These are phyloP conservation scores for Lordiphosa stackelbergi DNA, from an alignment of 1,140 invertebrate species.

Conservation along the genomic window DNA sequence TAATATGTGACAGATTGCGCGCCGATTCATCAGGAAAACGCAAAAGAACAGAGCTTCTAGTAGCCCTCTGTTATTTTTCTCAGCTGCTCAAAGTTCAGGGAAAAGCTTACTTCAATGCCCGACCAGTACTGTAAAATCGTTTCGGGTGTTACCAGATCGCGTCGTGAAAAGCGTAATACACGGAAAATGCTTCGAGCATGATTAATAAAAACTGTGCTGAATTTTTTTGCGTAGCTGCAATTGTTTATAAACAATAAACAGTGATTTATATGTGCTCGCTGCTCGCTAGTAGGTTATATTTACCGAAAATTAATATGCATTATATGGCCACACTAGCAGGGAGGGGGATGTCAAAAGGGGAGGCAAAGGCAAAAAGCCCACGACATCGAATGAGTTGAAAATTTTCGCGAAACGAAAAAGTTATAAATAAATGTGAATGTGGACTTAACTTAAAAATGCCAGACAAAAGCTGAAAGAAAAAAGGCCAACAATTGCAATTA, in stretches of 20 bases:
- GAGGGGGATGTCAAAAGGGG: constrained; percentile 15
- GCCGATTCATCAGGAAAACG: constrained; percentile 25
- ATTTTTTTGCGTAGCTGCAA: constrained; percentile 16
- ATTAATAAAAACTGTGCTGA: constrained; percentile 28
- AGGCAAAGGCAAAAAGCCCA: constrained; percentile 58
- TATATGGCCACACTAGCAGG: constrained; percentile 13
- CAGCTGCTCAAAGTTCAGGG: constrained; percentile 34
- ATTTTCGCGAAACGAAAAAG: constrained; percentile 70
- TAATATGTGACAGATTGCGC: constrained; percentile 48
- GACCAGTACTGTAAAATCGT: constrained; percentile 9
- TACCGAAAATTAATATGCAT: constrained; percentile 7
- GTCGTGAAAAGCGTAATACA: constrained; percentile 33
- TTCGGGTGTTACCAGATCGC: constrained; percentile 23
- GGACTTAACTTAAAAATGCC: constrained; percentile 15
- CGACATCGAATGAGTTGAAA: constrained; percentile 70
- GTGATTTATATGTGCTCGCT: not conserved
- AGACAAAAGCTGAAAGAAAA: constrained; percentile 25
- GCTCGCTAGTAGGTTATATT: constrained; percentile 1
- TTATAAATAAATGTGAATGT: constrained; percentile 72
- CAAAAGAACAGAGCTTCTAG: constrained; percentile 34
- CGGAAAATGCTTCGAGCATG: constrained; percentile 22
- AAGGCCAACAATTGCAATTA: constrained; percentile 37
- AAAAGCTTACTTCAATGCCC: constrained; percentile 1
- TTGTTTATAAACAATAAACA: constrained; percentile 45
- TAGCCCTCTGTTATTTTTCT: constrained; percentile 40